Base-by-base conservation (phyloP, 2,888 invertebrate species). In the Cylindroiulus punctatus region DNA sequence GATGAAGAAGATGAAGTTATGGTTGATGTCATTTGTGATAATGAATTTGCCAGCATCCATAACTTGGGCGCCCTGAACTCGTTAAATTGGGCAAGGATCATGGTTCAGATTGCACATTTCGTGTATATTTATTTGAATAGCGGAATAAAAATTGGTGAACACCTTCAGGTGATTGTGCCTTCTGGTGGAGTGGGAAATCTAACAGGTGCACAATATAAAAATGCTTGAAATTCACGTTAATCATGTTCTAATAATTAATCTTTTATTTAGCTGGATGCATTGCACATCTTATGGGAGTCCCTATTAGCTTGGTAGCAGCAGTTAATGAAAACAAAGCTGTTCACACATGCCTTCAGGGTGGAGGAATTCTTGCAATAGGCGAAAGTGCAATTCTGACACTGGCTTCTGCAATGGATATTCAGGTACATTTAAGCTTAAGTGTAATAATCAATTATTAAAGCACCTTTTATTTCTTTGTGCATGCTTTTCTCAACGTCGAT, bases 101-200 rank as follows among this genome's bases (percentile, higher is more conserved):
- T 92, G 89, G 89, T 91, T 3, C 91, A 92, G 89, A 90, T 90
- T 81, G 90, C 91, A 17, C 91, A 92, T 88, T 91, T 90, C 88
- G 90, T 92, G 88, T 92, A 90, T 88, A 89, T 90, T 1, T 92
- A 92, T 88, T 89, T 91, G 76, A 89, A 90, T 89, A 87, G 85
- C 84, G 86, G 22, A 22, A 86, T 82, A 65, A 82, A 86, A 44
- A 88, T 85, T 14, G 86, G 87, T 8, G 87, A 90, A 82, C 89
- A 89, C 7, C 89, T 92, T 26, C 90, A 91, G 88, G 89, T 92
- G 40, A 90, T 91, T 42, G 89, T 92, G 3, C 92, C 92, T 3
- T 91, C 92, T n/a, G 92, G 92, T 47, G 92, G 90, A 4, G 90
- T 90, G 86, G 92, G 92, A 26, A 92, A 92, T 89, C 88, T 91